Evolutionary conservation across 2,797 vertebrate species (phyloP).

Genomic region (Megaceryle alcyon): DNA sequence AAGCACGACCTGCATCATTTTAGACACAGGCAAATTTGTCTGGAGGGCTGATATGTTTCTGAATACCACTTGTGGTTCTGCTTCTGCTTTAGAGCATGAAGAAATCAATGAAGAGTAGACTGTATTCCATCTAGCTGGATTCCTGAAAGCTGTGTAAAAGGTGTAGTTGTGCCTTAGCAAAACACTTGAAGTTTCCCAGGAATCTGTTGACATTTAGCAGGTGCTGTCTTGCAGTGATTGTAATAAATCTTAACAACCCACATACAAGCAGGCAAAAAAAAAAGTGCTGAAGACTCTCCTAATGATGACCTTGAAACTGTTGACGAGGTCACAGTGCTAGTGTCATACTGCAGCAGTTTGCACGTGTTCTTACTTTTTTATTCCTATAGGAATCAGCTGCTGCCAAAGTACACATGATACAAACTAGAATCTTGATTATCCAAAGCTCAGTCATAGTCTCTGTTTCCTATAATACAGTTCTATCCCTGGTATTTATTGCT

Average conservation of each 20-base stretch:
- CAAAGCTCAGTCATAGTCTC: slow-evolving; percentile 45
- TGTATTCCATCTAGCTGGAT: not conserved
- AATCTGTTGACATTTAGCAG: slow-evolving; percentile 45
- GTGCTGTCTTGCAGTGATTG: not conserved
- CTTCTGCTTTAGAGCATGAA: not conserved
- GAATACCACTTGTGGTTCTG: not conserved
- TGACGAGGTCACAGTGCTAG: slow-evolving; percentile 1
- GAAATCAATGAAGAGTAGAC: not conserved
- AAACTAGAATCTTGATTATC: slow-evolving; percentile 59
- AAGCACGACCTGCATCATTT: not conserved
- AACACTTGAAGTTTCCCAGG: slow-evolving; percentile 29
- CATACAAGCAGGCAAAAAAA: not conserved
- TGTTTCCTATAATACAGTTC: slow-evolving; percentile 45
- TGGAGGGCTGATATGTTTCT: not conserved
- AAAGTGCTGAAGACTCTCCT: not conserved
- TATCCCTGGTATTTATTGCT: slow-evolving; percentile 60
- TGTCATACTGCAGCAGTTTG: slow-evolving; percentile 21
- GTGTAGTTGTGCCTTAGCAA: not conserved
- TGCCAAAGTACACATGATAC: slow-evolving; percentile 56
- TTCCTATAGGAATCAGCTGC: slow-evolving; percentile 59
- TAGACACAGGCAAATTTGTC: not conserved
- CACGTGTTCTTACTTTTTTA: slow-evolving; percentile 31
- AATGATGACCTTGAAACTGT: slow-evolving; percentile 43
- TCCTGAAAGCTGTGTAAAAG: not conserved
- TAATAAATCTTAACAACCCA: slow-evolving; percentile 47